These are phyloP conservation scores for Ciconia boyciana DNA, from an alignment of 2,113 vertebrate species.

Conservation along the genomic window DNA sequence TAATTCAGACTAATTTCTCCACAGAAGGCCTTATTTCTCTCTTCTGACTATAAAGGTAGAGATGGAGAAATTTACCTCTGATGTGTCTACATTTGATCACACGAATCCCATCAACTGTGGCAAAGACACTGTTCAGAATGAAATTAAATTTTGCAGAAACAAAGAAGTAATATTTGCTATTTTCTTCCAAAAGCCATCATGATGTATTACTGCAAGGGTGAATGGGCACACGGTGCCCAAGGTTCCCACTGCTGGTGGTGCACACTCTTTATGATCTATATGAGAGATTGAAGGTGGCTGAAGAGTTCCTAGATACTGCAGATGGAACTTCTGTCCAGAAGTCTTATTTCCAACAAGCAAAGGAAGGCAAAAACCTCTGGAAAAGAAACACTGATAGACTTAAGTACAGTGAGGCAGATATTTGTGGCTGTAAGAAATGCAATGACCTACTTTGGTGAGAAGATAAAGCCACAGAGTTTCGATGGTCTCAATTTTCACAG, in stretches of 20 bases:
- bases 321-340: neutral
- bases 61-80: neutral
- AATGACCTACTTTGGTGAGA: neutral
- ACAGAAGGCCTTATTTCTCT: neutral
- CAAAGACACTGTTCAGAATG: neutral
- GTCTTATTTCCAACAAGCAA: neutral
- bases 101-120: neutral
- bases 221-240: fast-evolving
- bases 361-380: neutral
- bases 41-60: neutral
- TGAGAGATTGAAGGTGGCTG: neutral
- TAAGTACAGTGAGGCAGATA: neutral
- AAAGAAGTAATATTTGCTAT: neutral
- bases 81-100: neutral
- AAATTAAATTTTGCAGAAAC: neutral
- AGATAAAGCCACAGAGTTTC: neutral
- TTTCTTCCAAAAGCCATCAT: neutral
- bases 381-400: neutral
- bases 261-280: neutral
- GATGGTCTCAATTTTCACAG: neutral
- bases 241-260: neutral
- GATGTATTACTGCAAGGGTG: neutral
- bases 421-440: neutral
- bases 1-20: constrained; percentile 19
- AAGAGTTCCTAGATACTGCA: neutral